Conservation (phyloP, 2,888 invertebrate species). For the Osmoderma eremita region DNA sequence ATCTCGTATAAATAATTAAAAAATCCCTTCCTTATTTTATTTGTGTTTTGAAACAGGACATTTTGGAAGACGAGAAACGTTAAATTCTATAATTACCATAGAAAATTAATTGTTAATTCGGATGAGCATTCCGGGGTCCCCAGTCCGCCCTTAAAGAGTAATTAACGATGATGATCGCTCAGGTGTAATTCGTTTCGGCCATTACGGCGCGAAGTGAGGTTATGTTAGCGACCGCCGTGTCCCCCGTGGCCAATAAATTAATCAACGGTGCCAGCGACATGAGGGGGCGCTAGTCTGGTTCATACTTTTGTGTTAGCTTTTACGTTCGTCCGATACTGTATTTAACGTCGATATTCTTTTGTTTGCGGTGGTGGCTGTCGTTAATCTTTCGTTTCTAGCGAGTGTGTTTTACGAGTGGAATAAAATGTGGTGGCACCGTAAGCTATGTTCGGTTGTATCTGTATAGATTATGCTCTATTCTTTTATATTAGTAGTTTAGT, state of each 20-base stretch:
- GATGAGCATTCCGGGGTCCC: slow-evolving; percentile 39
- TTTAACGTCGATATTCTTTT: slow-evolving; percentile 32
- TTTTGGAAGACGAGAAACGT: not conserved
- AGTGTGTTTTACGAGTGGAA: not conserved
- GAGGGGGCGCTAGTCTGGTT: slow-evolving; percentile 49
- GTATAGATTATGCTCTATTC: too few relatives aligned
- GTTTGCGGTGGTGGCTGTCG: slow-evolving; percentile 7
- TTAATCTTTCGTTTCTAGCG: slow-evolving; percentile 20
- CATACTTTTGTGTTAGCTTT: slow-evolving; percentile 47
- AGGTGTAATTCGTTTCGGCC: slow-evolving; percentile 51
- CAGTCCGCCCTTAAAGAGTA: slow-evolving; percentile 51
- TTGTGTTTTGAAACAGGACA: not conserved
- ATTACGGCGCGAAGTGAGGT: slow-evolving; percentile 55
- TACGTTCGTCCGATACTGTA: slow-evolving; percentile 23
- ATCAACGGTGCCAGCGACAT: slow-evolving; percentile 61
- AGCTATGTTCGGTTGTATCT: too few relatives aligned
- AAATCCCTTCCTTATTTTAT: not conserved
- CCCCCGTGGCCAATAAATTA: slow-evolving; percentile 63
- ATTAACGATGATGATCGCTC: slow-evolving; percentile 50
- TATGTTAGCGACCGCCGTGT: slow-evolving; percentile 55
- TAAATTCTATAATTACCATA: slow-evolving; percentile 28
- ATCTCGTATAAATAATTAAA: too few relatives aligned
- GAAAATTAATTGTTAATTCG: slow-evolving; percentile 35
- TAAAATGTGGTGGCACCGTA: too few relatives aligned
- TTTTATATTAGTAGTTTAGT: too few relatives aligned